Conservation (phyloP, 2,888 invertebrate genomes). For the Heteromyza rotundicornis region DNA sequence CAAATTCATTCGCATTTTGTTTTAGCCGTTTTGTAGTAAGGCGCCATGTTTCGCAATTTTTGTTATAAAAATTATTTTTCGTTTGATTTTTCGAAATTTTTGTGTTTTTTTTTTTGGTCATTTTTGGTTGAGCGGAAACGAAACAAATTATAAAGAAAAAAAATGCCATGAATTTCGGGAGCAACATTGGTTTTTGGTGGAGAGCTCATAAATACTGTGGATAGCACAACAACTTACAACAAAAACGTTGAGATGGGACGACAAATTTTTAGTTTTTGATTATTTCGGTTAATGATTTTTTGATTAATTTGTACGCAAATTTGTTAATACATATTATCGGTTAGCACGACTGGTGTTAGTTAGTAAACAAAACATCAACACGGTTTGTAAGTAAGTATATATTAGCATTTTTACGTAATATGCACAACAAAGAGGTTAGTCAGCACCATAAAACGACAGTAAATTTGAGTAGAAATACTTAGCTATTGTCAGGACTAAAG, state of each 20-base stretch:
- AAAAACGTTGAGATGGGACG: constrained; percentile 23
- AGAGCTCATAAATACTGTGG: background rate
- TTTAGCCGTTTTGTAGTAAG: constrained; percentile 44
- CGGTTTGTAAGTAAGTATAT: too few species aligned
- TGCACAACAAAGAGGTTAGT: too few species aligned
- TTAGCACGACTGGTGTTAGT: constrained; percentile 23
- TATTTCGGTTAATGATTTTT: too few species aligned
- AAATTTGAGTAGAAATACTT: too few species aligned
- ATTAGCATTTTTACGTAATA: too few species aligned
- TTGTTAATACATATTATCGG: background rate
- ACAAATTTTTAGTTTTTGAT: too few species aligned
- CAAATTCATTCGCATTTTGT: constrained; percentile 43
- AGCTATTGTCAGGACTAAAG: too few species aligned
- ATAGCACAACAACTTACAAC: constrained; percentile 33
- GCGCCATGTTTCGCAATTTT: constrained; percentile 14
- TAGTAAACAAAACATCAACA: background rate
- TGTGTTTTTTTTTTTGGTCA: background rate
- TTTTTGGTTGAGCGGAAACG: background rate
- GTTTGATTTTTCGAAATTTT: too few species aligned
- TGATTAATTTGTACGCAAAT: background rate
- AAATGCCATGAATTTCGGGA: constrained; percentile 7
- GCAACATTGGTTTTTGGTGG: background rate
- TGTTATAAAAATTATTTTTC: background rate
- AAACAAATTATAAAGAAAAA: background rate
- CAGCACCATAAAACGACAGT: too few species aligned